phyloP scores from a whole-genome alignment of 2,113 vertebrate species.

The Neodontobutis hainanensis region DNA sequence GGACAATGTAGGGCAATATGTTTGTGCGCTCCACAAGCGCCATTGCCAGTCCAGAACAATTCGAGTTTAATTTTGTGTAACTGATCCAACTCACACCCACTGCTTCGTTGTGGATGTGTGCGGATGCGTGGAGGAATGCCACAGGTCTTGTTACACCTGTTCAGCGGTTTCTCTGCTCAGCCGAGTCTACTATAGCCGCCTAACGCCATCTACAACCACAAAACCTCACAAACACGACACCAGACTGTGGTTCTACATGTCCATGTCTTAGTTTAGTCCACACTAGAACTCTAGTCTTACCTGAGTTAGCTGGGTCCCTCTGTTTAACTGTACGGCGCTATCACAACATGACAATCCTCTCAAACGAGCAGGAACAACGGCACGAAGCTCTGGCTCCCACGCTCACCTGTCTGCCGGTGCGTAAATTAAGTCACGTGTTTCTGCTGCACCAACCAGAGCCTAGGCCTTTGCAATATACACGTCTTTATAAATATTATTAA shows the following conservation, averaged over 20 bases:
- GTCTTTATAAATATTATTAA: no score
- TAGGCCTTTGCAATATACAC: not conserved
- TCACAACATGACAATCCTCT: not conserved
- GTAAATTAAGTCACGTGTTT: constrained; percentile 50
- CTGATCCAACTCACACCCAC: not conserved
- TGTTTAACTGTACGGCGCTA: not conserved
- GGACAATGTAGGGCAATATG: no score
- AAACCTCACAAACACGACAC: no score
- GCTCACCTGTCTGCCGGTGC: constrained; percentile 42
- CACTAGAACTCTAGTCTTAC: not conserved
- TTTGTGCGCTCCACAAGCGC: no score
- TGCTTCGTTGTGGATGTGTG: not conserved
- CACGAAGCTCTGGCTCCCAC: constrained; percentile 13
- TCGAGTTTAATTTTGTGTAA: not conserved
- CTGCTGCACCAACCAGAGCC: constrained; percentile 49
- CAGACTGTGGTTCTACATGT: not conserved
- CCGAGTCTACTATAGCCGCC: not conserved
- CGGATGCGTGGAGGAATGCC: constrained; percentile 42
- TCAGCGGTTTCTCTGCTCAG: constrained; percentile 13
- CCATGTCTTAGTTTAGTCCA: not conserved
- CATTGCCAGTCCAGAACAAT: not conserved
- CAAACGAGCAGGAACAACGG: not conserved
- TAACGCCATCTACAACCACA: not conserved
- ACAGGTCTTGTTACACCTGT: constrained; percentile 57
- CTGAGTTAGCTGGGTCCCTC: not conserved